Base-by-base conservation (phyloP, 2,797 vertebrate species). In the Heterohyrax brucei region DNA sequence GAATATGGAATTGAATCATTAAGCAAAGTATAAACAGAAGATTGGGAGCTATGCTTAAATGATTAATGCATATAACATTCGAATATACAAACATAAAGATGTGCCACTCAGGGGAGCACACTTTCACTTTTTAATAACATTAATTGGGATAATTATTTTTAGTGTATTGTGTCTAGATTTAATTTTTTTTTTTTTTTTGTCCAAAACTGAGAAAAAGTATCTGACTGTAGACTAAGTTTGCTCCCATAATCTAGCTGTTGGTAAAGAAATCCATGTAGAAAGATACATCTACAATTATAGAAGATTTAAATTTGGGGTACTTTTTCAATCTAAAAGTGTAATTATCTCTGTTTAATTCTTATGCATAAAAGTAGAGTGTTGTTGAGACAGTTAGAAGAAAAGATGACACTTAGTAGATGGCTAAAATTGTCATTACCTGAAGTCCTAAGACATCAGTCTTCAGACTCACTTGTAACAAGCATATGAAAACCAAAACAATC, bases 121-220 rank as follows among this genome's bases (percentile, higher is more conserved):
- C 64, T 92, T 92, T 77, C 26, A 90, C 72, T 21, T 48, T 75
- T 77, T 85, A 66, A 10, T 28, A 53, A n/a, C 9, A 84, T 93
- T 81, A 33, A 26, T 7, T 26, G 33, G 4, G 46, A 88, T 44
- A 28, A 48, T 48, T 81, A 66, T 72, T 85, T 56, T 56, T 56
- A 12, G 72, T 76, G 0, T 59, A 72, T 44, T 14, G 66, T 4
- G 33, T 26, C 28, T 21, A 0, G 30, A 72, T 70, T 84, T 5
- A 88, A 73, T 5, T 73, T 26, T 28, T 4, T 5, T 73, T 26
- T 28, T 4, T 5, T 61, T 4, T 61, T 72, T 44, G 18, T 56
- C 5, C 56, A 13, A 53, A 89, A 50, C 1, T 3, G 72, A 13
- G 18, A 81, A 85, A 8, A 66, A 28, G 2, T 26, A 1, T 48